Conservation (phyloP, 2,888 invertebrate species). For the Rhogogaster chlorosoma region DNA sequence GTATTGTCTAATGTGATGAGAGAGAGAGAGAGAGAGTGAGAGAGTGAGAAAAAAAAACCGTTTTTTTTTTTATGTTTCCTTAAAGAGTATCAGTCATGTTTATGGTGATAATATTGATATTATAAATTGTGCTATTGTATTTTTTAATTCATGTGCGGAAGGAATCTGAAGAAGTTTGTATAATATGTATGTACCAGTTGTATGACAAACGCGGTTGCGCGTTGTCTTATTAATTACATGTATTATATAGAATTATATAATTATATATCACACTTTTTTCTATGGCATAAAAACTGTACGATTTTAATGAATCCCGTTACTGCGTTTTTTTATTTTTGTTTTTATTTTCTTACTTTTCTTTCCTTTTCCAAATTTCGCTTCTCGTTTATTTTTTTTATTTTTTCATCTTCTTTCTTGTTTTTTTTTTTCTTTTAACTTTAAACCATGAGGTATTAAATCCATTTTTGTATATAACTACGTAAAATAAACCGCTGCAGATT, state of each 20-base stretch:
- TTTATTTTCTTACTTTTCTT: no score
- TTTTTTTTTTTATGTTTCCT: background rate
- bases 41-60: background rate
- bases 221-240: background rate
- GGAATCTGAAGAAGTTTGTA: conserved; percentile 38
- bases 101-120: conserved; percentile 29
- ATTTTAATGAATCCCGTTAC: no score
- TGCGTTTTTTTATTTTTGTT: no score
- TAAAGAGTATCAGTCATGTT: conserved; percentile 46
- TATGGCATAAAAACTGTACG: conserved; percentile 3
- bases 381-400: no score
- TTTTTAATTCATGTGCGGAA: conserved; percentile 45
- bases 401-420: no score
- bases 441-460: background rate
- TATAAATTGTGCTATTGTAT: conserved; percentile 40
- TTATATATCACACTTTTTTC: no score
- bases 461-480: conserved; percentile 3
- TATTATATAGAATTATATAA: conserved; percentile 4
- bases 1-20: conserved; percentile 40
- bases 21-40: background rate
- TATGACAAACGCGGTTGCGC: conserved; percentile 21
- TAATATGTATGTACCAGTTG: conserved; percentile 23
- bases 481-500: conserved; percentile 43
- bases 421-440: no score
- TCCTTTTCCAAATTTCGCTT: no score